phyloP scores from a whole-genome alignment of 2,888 invertebrate species.

The Pyrgus malvae region DNA sequence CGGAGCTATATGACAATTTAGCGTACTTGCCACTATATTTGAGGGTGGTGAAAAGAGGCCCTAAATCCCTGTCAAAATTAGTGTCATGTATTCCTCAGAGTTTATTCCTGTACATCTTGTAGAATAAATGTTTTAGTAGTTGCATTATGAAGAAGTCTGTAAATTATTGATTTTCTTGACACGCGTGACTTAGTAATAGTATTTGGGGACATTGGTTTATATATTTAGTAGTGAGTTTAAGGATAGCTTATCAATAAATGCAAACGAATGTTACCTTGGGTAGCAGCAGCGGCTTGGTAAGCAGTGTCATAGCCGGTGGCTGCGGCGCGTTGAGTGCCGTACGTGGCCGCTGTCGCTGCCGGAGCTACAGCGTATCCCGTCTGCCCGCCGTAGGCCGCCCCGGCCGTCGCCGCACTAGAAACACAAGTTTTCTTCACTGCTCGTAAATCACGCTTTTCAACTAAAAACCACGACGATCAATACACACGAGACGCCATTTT shows the following conservation, averaged over 20 bases:
- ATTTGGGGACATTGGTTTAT: no score
- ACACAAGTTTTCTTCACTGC: conserved; percentile 31
- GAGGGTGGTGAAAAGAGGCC: no score
- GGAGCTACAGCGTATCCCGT: conserved; percentile 92
- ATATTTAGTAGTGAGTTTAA: no score
- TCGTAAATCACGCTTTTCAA: conserved; percentile 34
- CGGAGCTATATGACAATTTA: no score
- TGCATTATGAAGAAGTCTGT: no score
- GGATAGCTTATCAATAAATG: conserved; percentile 1
- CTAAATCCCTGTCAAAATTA: no score
- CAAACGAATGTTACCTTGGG: conserved; percentile 81
- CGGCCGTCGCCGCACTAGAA: conserved; percentile 86
- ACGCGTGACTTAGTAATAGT: no score
- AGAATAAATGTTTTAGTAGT: no score
- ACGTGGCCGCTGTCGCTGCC: conserved; percentile 91
- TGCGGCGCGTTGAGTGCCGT: conserved; percentile 90
- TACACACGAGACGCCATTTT: conserved; percentile 74
- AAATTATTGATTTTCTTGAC: no score
- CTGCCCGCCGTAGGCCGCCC: conserved; percentile 92
- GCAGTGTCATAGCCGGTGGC: conserved; percentile 92
- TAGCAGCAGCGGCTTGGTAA: conserved; percentile 90
- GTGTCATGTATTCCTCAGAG: no score
- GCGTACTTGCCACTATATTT: no score
- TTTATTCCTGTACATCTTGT: no score
- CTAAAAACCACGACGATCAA: conserved; percentile 58